phyloP scores from a whole-genome alignment of 2,888 invertebrate species.

The Plebejus anna region DNA sequence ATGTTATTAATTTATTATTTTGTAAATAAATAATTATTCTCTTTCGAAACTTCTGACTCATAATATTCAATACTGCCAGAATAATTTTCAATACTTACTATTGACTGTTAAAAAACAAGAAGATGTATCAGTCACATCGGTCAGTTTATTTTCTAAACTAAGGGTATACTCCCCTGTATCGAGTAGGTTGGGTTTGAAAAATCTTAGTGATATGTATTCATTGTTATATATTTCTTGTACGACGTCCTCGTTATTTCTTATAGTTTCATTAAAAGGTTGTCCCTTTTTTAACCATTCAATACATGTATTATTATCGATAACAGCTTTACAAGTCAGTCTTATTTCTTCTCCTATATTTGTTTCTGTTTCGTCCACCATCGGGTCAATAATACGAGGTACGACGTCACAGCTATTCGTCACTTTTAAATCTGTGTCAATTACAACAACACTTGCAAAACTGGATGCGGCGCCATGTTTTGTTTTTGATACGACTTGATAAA shows the following conservation, averaged over 20 bases:
- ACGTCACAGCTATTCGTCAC: conserved; percentile 34
- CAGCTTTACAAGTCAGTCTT: conserved; percentile 41
- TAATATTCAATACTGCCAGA: neutral
- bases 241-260: conserved; percentile 33
- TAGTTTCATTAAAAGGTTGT: neutral
- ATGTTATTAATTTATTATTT: neutral
- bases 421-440: conserved; percentile 36
- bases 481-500: conserved; percentile 43
- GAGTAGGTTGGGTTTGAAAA: conserved; percentile 32
- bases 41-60: neutral
- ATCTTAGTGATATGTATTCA: conserved; percentile 41
- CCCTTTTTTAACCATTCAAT: conserved; percentile 41
- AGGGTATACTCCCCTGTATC: conserved; percentile 42
- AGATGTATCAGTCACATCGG: conserved; percentile 34
- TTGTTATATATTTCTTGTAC: conserved; percentile 40
- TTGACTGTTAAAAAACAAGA: conserved; percentile 39
- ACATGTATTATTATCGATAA: conserved; percentile 37
- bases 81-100: conserved; percentile 38
- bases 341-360: conserved; percentile 41
- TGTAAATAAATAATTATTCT: neutral
- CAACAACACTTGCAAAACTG: conserved; percentile 43
- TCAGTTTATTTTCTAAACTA: conserved; percentile 36
- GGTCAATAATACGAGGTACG: conserved; percentile 39
- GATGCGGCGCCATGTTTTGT: conserved; percentile 41
- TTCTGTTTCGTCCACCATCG: conserved; percentile 41